Evolutionary conservation across 2,888 invertebrate genomes (phyloP).

Genomic region (Drosophila dives): DNA sequence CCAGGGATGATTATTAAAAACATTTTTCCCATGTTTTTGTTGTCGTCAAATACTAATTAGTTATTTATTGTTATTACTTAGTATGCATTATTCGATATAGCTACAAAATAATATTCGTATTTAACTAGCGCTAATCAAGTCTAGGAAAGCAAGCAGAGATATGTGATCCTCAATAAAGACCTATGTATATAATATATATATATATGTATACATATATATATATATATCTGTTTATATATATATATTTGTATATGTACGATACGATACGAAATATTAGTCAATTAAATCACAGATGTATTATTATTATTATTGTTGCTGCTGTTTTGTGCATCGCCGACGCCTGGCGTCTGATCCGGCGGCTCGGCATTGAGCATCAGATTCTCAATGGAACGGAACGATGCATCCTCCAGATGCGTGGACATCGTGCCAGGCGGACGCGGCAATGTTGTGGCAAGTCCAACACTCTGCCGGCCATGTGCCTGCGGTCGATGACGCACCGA

Average conservation of each 20-base stretch:
- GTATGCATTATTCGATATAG: slow-evolving; percentile 39
- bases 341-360: slow-evolving; percentile 81
- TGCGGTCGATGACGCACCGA: slow-evolving; percentile 69
- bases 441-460: slow-evolving; percentile 50
- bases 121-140: slow-evolving; percentile 76
- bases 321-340: slow-evolving; percentile 58
- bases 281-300: slow-evolving; percentile 84
- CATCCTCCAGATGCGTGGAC: slow-evolving; percentile 69
- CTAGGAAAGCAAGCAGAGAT: slow-evolving; percentile 76
- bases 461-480: slow-evolving; percentile 22
- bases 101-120: slow-evolving; percentile 69
- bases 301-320: slow-evolving; percentile 48
- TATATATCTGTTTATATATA: slow-evolving; percentile 29
- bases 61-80: slow-evolving; percentile 44
- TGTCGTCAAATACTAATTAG: slow-evolving; percentile 60
- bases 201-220: slow-evolving; percentile 17
- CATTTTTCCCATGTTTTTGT: slow-evolving; percentile 14
- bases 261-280: slow-evolving; percentile 63
- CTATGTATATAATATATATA: slow-evolving; percentile 20
- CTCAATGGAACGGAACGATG: slow-evolving; percentile 81
- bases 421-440: slow-evolving; percentile 62
- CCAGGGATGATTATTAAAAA: slow-evolving; percentile 39
- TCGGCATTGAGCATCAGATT: slow-evolving; percentile 83
- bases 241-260: slow-evolving; percentile 33
- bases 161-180: slow-evolving; percentile 65